A percentile compares a stretch with the other conserved stretches of the same genome.
Evolutionary conservation across 2,888 invertebrate genomes (phyloP).

Genomic region (Drosophila engyochracea): DNA sequence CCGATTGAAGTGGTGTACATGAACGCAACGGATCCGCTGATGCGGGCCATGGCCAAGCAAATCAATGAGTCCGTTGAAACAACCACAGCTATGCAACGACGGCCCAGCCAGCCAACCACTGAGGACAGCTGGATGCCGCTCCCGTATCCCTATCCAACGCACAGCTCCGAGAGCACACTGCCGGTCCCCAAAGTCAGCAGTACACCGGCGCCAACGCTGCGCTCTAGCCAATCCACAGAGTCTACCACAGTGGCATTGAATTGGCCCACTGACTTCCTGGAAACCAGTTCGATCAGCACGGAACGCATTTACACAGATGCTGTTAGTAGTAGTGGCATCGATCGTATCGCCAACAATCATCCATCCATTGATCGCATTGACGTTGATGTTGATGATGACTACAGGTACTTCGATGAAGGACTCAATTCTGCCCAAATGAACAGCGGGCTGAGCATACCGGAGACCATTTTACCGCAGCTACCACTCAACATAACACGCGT

Average conservation of each 20-base stretch:
- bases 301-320: conserved; percentile 32
- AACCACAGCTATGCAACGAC: conserved; percentile 27
- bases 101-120: conserved; percentile 29
- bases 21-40: conserved; percentile 59
- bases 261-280: conserved; percentile 80
- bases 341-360: conserved; percentile 38
- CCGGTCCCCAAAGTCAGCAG: conserved; percentile 26
- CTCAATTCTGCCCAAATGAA: conserved; percentile 70
- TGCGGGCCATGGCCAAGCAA: conserved; percentile 64
- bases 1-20: conserved; percentile 50
- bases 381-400: conserved; percentile 65
- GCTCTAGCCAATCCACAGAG: conserved; percentile 40
- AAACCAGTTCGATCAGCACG: conserved; percentile 47
- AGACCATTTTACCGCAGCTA: conserved; percentile 61
- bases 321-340: conserved; percentile 34
- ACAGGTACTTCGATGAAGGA: conserved; percentile 60
- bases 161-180: conserved; percentile 56
- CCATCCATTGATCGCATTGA: conserved; percentile 56
- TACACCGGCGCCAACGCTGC: conserved; percentile 28
- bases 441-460: conserved; percentile 73
- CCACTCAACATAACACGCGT: conserved; percentile 79
- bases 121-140: conserved; percentile 74
- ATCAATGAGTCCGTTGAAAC: conserved; percentile 75
- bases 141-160: conserved; percentile 64
- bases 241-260: conserved; percentile 54